A percentile compares a stretch with the other conserved stretches of the same genome.
Evolutionary conservation across 2,113 vertebrate genomes (phyloP).

Genomic region (Cyphomyrus discorhynchus): DNA sequence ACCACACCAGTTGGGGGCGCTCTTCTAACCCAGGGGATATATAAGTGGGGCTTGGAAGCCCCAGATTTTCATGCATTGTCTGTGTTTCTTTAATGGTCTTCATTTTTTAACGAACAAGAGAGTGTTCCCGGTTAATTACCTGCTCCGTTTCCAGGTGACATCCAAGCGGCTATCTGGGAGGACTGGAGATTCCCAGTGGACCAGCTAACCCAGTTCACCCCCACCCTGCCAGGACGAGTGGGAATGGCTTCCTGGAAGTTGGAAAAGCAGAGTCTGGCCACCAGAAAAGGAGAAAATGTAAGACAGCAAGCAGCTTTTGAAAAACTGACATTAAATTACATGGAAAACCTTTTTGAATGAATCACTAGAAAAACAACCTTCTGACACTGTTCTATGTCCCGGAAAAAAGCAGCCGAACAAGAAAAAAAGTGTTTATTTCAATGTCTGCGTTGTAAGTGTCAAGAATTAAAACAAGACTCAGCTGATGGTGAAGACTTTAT

Average conservation of each 20-base stretch:
- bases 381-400: background rate
- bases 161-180: background rate
- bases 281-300: background rate
- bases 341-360: background rate
- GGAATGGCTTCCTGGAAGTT: background rate
- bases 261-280: background rate
- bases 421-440: conserved; percentile 7
- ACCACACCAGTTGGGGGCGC: background rate
- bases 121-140: background rate
- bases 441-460: conserved; percentile 14
- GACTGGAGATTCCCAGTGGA: background rate
- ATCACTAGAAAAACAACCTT: background rate
- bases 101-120: background rate
- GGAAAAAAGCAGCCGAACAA: conserved; percentile 3
- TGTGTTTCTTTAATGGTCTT: background rate
- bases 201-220: background rate
- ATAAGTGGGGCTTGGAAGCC: background rate
- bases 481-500: conserved; percentile 13
- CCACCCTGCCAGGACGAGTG: background rate
- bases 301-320: background rate
- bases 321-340: background rate
- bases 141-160: background rate
- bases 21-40: background rate
- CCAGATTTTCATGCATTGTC: background rate
- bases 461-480: conserved; percentile 3